Percentiles rank a stretch among this genome's conserved stretches.
phyloP scores from a whole-genome alignment of 2,797 vertebrate species.

The Adelosebastes latens region DNA sequence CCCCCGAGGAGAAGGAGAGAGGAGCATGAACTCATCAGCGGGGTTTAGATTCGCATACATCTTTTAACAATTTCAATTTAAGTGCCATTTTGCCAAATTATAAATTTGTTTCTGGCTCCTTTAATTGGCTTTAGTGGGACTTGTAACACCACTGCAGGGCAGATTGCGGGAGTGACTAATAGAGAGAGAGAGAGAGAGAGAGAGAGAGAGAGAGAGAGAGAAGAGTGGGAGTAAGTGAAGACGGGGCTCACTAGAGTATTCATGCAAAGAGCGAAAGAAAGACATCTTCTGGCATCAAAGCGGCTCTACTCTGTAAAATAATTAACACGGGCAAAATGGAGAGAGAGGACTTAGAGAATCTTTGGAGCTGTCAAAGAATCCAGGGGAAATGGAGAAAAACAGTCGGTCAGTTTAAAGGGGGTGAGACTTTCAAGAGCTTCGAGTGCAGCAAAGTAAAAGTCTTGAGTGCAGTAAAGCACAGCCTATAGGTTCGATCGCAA shows the following conservation, averaged over 20 bases:
- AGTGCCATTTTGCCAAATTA: slow-evolving; percentile 62
- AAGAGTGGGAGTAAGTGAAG: slow-evolving; percentile 28
- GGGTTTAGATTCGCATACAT: slow-evolving; percentile 53
- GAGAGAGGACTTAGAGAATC: slow-evolving; percentile 6
- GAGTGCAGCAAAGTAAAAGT: not conserved
- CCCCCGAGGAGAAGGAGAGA: slow-evolving; percentile 18
- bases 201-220: slow-evolving; percentile 9
- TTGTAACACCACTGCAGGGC: slow-evolving; percentile 58
- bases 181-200: slow-evolving; percentile 10
- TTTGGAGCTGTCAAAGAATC: slow-evolving; percentile 10
- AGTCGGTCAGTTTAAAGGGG: slow-evolving; percentile 19
- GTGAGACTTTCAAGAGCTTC: not conserved
- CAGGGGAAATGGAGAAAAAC: slow-evolving; percentile 8
- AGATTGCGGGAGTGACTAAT: slow-evolving; percentile 53
- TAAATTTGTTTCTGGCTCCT: slow-evolving; percentile 58
- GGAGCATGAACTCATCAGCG: slow-evolving; percentile 45
- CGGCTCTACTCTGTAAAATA: slow-evolving; percentile 35
- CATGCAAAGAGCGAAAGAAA: slow-evolving; percentile 35
- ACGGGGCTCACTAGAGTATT: slow-evolving; percentile 37
- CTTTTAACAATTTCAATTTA: slow-evolving; percentile 62
- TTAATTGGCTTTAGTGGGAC: slow-evolving; percentile 71
- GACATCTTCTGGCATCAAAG: slow-evolving; percentile 55
- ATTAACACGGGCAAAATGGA: slow-evolving; percentile 45
- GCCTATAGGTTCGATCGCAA: not conserved
- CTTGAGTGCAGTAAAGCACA: not conserved